A percentile compares a stretch with the other conserved stretches of the same genome.
Conservation (phyloP, 2,797 vertebrate genomes). For the Xyrichtys novacula region DNA sequence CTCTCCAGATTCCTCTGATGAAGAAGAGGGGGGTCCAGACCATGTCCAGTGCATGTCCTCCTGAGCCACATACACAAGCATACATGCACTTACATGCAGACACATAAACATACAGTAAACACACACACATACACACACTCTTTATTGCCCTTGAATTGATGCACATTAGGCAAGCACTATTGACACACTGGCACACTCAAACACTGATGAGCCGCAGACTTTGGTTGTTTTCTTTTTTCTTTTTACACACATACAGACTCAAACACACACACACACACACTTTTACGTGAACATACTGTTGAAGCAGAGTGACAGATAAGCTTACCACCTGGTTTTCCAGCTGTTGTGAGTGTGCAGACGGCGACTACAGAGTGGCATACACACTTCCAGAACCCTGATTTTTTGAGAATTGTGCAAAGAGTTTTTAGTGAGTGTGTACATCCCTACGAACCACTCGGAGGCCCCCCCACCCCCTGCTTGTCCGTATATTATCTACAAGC, state of each 20-base stretch:
- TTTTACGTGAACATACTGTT: conserved; percentile 50
- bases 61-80: conserved; percentile 80
- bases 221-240: conserved; percentile 15
- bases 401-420: conserved; percentile 50
- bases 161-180: conserved; percentile 80
- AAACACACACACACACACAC: conserved; percentile 48
- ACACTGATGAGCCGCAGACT: conserved; percentile 68
- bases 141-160: conserved; percentile 80
- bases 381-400: conserved; percentile 48
- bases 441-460: conserved; percentile 62
- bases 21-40: conserved; percentile 93
- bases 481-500: conserved; percentile 41
- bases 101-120: too few species aligned
- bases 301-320: conserved; percentile 57
- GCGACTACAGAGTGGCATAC: conserved; percentile 33
- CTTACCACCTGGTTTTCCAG: conserved; percentile 53
- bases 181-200: conserved; percentile 80
- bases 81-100: conserved; percentile 31
- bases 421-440: conserved; percentile 47
- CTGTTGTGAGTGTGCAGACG: conserved; percentile 48
- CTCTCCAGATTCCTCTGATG: conserved; percentile 93
- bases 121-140: conserved; percentile 42
- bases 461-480: conserved; percentile 27
- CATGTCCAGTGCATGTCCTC: conserved; percentile 98
- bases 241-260: conserved; percentile 50